phyloP scores from a whole-genome alignment of 2,797 vertebrate species.

The Pipistrellus pygmaeus region DNA sequence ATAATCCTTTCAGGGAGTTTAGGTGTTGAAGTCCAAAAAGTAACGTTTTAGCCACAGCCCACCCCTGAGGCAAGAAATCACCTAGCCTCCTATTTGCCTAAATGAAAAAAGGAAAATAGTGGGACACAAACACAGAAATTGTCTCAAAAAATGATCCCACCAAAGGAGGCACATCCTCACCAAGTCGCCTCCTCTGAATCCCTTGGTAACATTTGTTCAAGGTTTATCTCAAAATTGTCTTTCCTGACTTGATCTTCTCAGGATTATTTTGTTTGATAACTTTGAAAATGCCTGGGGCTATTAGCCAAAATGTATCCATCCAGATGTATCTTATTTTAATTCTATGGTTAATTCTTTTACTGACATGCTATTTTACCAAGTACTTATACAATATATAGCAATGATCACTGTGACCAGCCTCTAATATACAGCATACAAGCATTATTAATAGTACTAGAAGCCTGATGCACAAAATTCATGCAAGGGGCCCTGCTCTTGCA shows the following conservation, averaged over 20 bases:
- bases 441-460: not conserved
- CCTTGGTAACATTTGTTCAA: not conserved
- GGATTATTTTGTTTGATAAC: not conserved
- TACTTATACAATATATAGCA: not conserved
- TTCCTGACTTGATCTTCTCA: not conserved
- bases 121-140: not conserved
- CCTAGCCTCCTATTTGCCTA: not conserved
- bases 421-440: not conserved
- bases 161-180: not conserved
- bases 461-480: no score
- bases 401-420: not conserved
- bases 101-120: not conserved
- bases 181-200: not conserved
- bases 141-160: not conserved
- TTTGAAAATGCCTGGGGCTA: not conserved
- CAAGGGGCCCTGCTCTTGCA: no score
- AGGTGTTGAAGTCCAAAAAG: not conserved
- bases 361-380: not conserved
- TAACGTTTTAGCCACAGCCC: not conserved
- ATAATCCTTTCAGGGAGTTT: not conserved
- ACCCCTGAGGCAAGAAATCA: not conserved
- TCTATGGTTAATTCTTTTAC: not conserved
- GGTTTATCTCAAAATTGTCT: not conserved
- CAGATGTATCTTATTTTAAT: not conserved
- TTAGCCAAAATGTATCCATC: not conserved